Evolutionary conservation across 2,888 invertebrate genomes (phyloP), one percentile per base, ranked within the genome.

Genomic region (Caenorhabditis sulstoni): DNA sequence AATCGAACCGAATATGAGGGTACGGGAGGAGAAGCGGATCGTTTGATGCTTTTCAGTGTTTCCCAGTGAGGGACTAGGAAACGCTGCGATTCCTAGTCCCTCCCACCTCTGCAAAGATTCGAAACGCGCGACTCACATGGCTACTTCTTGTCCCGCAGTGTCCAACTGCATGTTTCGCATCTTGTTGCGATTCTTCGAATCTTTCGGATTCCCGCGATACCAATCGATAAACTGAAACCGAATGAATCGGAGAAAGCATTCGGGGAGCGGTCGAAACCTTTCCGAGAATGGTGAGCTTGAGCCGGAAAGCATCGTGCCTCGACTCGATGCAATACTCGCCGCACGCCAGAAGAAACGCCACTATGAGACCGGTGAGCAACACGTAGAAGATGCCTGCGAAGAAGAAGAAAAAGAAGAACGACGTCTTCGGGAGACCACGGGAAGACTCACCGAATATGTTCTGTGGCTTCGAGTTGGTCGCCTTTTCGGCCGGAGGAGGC

Each of bases 331-430:
- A 88, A 59, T 85, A 88, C 65, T 88, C 88, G 12, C 87, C 88
- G 22, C 86, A 82, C 5, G 87, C 85, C 49, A 87, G 77, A 14
- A 88, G 64, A 22, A 87, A 67, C 9, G 88, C 87, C 7, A 88
- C 84, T 5, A 87, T 77, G 20, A 89, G 74, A 50, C 87, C 89
- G 37, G 87, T 87, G 41, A 87, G 76, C 16, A 89, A 76, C 23
- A 89, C 88, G 74, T 87, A 89, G 71, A 89, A 89, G 29, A 89
- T 87, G 29, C 89, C 88, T 79, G 77, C 82, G 64, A 85, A 77
- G 14, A 71, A n/a, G n/a, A n/a, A n/a, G n/a, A n/a, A n/a, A n/a
- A n/a, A n/a, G n/a, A n/a, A n/a, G n/a, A n/a, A n/a, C n/a, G n/a
- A 73, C 20, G 9, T 20, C 5, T 62, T 50, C n/a, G 7, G 50